phyloP scores from a whole-genome alignment of 2,797 vertebrate genomes.

The Darevskia mixta region DNA sequence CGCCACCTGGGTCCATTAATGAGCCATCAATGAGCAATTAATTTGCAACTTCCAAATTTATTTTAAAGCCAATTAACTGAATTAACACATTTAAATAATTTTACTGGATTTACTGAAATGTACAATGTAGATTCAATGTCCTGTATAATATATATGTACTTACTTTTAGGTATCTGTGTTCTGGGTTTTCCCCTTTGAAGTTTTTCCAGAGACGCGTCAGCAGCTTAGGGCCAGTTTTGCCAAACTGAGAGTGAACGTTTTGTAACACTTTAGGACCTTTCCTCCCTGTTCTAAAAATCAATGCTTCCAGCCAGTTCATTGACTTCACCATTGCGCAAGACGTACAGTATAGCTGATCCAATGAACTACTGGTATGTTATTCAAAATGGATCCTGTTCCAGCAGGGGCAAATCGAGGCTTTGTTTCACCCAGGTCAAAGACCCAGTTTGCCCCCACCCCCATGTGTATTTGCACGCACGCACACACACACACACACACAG shows the following conservation, averaged over 20 bases:
- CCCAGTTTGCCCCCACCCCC: no score
- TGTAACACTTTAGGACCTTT: conserved; percentile 59
- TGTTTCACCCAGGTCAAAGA: no score
- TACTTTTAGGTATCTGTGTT: conserved; percentile 33
- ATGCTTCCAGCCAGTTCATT: conserved; percentile 55
- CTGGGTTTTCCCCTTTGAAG: neutral
- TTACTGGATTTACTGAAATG: neutral
- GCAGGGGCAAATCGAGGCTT: neutral
- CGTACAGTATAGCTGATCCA: neutral
- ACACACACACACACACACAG: no score
- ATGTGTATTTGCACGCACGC: no score
- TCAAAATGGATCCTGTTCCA: neutral
- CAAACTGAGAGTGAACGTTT: conserved; percentile 37
- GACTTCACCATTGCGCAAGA: conserved; percentile 19
- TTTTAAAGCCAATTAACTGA: conserved; percentile 25
- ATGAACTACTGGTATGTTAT: neutral
- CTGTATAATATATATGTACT: conserved; percentile 43
- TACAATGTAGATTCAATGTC: conserved; percentile 1
- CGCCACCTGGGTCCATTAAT: no score
- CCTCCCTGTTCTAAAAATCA: conserved; percentile 70
- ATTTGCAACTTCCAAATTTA: conserved; percentile 3
- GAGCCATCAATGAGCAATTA: neutral
- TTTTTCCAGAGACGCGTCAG: conserved; percentile 37
- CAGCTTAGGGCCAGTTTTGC: conserved; percentile 33
- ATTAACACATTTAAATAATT: conserved; percentile 20